A percentile compares a stretch with the other conserved stretches of the same genome.
Conservation (phyloP, 2,797 vertebrate genomes). For the Crypturellus tataupa region DNA sequence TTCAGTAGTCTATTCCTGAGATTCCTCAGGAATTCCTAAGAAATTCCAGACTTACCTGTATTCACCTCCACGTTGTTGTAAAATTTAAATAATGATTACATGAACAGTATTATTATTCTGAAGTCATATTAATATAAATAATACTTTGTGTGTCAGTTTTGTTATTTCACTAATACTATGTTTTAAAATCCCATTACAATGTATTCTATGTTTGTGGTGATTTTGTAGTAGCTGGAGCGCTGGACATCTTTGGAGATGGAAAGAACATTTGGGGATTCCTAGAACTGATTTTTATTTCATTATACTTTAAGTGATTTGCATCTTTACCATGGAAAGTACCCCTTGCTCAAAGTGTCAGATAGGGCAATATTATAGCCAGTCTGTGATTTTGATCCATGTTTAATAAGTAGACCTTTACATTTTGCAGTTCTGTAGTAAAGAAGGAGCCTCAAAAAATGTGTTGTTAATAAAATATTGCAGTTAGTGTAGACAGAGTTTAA, state of each 20-base stretch:
- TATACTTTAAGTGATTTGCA: neutral
- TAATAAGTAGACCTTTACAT: neutral
- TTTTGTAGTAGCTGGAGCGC: neutral
- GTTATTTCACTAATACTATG: accelerated
- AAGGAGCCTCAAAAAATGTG: neutral
- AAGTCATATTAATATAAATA: accelerated
- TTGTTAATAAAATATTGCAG: neutral
- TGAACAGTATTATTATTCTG: neutral
- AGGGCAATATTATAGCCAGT: accelerated
- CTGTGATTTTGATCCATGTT: neutral
- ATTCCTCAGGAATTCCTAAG: too few species aligned
- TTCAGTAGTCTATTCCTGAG: neutral
- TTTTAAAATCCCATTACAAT: neutral
- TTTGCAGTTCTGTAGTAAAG: neutral
- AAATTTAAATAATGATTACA: neutral
- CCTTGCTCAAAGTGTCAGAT: neutral
- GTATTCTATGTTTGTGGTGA: neutral
- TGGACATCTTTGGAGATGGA: neutral
- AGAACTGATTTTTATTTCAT: neutral
- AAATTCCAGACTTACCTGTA: neutral
- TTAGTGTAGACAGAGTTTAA: neutral
- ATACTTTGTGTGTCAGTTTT: too few species aligned
- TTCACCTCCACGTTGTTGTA: neutral
- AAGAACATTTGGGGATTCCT: neutral
- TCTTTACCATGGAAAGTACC: neutral